phyloP scores from a whole-genome alignment of 2,113 vertebrate genomes.

The Merops nubicus region DNA sequence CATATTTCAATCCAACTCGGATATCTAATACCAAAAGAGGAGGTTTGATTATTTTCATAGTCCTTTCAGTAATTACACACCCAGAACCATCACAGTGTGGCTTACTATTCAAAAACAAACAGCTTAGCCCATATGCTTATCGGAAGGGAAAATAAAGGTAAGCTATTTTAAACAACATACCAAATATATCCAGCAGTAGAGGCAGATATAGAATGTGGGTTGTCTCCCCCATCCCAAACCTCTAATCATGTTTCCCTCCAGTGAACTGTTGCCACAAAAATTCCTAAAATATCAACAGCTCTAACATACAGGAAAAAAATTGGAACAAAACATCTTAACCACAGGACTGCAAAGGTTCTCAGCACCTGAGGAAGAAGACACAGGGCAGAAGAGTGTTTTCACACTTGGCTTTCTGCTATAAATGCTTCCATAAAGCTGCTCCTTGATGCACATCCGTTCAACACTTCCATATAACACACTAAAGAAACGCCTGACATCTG shows the following conservation, averaged over 20 bases:
- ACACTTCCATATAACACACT: background rate
- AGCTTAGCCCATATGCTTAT: constrained; percentile 54
- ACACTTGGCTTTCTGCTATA: background rate
- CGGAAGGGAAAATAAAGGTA: constrained; percentile 53
- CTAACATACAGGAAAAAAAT: background rate
- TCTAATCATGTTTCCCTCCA: background rate
- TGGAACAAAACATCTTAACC: constrained; percentile 22
- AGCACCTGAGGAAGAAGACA: background rate
- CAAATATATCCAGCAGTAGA: background rate
- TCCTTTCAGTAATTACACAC: constrained; percentile 58
- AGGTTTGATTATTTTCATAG: constrained; percentile 52
- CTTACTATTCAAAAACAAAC: constrained; percentile 62
- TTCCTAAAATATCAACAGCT: constrained; percentile 22
- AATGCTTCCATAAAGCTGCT: background rate
- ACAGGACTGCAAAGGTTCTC: background rate
- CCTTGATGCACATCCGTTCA: background rate
- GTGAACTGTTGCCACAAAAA: constrained; percentile 24
- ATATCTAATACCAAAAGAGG: background rate
- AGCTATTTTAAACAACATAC: constrained; percentile 38
- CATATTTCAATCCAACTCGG: background rate
- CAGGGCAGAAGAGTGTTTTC: background rate
- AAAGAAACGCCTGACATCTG: background rate
- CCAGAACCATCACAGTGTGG: background rate
- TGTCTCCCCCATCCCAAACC: background rate
- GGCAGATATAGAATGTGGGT: background rate